phyloP scores from a whole-genome alignment of 2,113 vertebrate species.

The Irena cyanogastra region DNA sequence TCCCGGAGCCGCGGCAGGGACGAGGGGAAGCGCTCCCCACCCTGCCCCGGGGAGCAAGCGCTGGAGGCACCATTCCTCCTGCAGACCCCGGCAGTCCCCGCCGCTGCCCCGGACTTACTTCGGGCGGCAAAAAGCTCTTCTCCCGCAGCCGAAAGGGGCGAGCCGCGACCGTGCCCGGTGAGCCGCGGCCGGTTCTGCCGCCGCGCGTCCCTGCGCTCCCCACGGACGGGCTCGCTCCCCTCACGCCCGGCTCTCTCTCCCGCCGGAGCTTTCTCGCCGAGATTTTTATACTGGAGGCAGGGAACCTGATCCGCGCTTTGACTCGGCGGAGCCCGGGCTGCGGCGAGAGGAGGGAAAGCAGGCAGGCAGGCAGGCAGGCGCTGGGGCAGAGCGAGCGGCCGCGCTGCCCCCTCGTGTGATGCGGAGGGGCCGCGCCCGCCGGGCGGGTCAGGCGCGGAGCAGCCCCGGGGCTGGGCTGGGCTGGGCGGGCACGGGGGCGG shows the following conservation, averaged over 20 bases:
- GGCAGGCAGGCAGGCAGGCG: neutral
- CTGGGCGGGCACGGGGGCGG: neutral
- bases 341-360: conserved; percentile 12
- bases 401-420: conserved; percentile 47
- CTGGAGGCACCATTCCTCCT: neutral
- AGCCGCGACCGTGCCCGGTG: neutral
- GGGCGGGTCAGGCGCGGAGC: conserved; percentile 40
- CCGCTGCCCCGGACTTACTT: conserved; percentile 20
- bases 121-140: neutral
- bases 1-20: neutral
- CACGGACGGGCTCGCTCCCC: neutral
- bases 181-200: neutral
- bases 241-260: neutral
- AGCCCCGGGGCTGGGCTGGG: neutral
- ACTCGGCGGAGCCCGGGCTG: conserved; percentile 40
- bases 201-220: neutral
- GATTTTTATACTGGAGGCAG: conserved; percentile 62
- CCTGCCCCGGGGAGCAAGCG: neutral
- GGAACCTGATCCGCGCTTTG: conserved; percentile 64
- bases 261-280: neutral
- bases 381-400: conserved; percentile 23
- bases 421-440: conserved; percentile 48
- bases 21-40: neutral
- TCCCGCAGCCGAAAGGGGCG: neutral
- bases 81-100: neutral